Evolutionary conservation across 2,113 vertebrate species (phyloP).

Genomic region (human (Homo sapiens)): GRCh38 chr19:54162501-54163000

Average conservation of each 20-base stretch:
- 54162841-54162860: background rate
- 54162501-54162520: background rate
- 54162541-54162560: rapidly evolving
- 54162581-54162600: too few species aligned
- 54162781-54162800: background rate
- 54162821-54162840: background rate
- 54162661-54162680: conserved; percentile 87
- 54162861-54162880: background rate
- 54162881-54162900: background rate
- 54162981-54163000: background rate
- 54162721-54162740: conserved; percentile 93
- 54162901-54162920: background rate
- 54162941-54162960: background rate
- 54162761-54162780: conserved; percentile 92
- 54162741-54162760: conserved; percentile 93
- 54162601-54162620: rapidly evolving
- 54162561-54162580: background rate
- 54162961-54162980: background rate
- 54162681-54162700: conserved; percentile 88
- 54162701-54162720: conserved; percentile 85
- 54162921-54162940: background rate
- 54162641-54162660: background rate
- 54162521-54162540: background rate
- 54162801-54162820: background rate
- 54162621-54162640: background rate